These are phyloP conservation scores for Gorsachius magnificus DNA, from an alignment of 2,797 vertebrate species.

Conservation along the genomic window DNA sequence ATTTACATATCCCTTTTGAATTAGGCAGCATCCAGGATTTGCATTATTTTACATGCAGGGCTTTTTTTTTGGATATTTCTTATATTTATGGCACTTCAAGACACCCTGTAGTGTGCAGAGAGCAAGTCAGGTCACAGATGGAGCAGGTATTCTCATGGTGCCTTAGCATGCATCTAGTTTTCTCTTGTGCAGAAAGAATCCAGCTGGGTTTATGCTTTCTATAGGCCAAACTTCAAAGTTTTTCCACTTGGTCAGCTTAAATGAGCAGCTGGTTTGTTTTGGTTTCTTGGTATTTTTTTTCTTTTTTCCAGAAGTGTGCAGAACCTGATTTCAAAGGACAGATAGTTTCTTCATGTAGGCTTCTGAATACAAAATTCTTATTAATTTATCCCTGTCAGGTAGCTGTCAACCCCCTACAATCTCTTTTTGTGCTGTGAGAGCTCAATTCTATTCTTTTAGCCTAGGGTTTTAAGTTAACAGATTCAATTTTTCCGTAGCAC, in stretches of 20 bases:
- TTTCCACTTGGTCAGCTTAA: background rate
- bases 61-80: background rate
- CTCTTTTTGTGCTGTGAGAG: background rate
- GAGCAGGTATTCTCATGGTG: background rate
- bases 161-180: background rate
- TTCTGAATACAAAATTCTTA: background rate
- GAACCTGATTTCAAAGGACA: background rate
- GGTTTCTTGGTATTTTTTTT: background rate
- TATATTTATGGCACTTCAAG: background rate
- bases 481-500: background rate
- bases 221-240: background rate
- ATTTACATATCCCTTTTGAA: background rate
- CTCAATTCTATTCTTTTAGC: background rate
- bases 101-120: background rate
- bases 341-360: background rate
- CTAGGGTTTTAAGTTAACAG: background rate
- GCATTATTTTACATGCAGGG: background rate
- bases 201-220: background rate
- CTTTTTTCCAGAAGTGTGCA: background rate
- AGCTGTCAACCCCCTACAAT: background rate
- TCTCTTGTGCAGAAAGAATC: background rate
- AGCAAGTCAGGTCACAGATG: background rate
- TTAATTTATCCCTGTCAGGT: background rate
- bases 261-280: background rate
- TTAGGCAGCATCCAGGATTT: background rate